Base-by-base conservation (phyloP, 2,888 invertebrate genomes). In the Metalampra italica region DNA sequence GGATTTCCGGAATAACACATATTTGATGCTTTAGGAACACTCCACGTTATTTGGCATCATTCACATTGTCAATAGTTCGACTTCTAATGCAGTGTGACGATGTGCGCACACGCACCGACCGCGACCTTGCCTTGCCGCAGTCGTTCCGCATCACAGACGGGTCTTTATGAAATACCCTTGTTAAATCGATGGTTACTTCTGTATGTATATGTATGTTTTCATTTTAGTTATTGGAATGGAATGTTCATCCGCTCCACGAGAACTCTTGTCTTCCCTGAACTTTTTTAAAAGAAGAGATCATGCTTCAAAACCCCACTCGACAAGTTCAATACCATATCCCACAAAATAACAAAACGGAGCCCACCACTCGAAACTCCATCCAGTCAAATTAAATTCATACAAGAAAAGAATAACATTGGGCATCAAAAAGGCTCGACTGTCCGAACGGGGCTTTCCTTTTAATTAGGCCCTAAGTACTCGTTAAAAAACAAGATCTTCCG, bases 381-480 rank as follows among this genome's bases (percentile, higher is more conserved):
- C 82, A 75, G 66, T 63, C 80, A 78, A 87, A 88, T 87, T 84
- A 82, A 86, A 88, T 85, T 84, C 81, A 84, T 85, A 87, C 80
- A 85, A 78, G 78, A 72, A 83, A 84, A 76, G 84, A 80, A 85
- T 87, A 87, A 84, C 85, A 79, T 80, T 70, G 74, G 75, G 85
- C 86, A 81, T 88, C 87, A 88, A 89, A 88, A 88, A 85, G 82
- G 80, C 84, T 83, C 82, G 72, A 75, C 80, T 82, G 87, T 85
- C 84, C 82, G 82, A 69, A n/a, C 36, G 22, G 22, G 22, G 85
- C 81, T 82, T 89, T 89, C 88, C 88, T 86, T 88, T 88, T 89
- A 88, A 89, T 88, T 89, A 88, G 86, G 79, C 82, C 74, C 84
- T 85, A 89, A 89, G 88, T 84, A 88, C 88, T 87, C 81, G 87